Evolutionary conservation across 2,888 invertebrate species (phyloP).

Genomic region (Sesia apiformis): DNA sequence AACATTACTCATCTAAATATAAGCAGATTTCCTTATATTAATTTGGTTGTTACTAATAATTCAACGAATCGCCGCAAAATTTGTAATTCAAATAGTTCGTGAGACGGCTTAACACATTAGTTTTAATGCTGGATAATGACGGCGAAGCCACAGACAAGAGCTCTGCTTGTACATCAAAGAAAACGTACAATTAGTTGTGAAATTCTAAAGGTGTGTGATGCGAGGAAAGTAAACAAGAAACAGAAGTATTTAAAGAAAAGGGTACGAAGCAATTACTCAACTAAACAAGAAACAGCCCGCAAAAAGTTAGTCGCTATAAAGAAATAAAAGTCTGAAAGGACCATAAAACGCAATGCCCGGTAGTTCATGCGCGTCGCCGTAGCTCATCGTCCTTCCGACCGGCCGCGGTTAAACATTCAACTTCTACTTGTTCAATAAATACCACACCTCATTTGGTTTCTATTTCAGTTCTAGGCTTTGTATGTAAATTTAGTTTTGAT

Average conservation of each 20-base stretch:
- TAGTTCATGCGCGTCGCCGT: slow-evolving; percentile 20
- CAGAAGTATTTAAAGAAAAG: not conserved
- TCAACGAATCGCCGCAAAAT: too few species aligned
- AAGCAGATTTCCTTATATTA: too few species aligned
- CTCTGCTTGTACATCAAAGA: too few species aligned
- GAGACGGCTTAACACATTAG: too few species aligned
- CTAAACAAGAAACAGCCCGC: slow-evolving; percentile 5
- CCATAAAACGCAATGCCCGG: slow-evolving; percentile 30
- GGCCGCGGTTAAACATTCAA: slow-evolving; percentile 4
- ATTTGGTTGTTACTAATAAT: too few species aligned
- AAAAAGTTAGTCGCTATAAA: slow-evolving; percentile 6
- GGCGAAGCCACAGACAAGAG: too few species aligned
- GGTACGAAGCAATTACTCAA: slow-evolving; percentile 2
- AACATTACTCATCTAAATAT: too few species aligned
- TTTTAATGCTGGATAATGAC: too few species aligned
- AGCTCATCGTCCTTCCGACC: slow-evolving; percentile 27
- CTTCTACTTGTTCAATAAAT: slow-evolving; percentile 35
- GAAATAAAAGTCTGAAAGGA: slow-evolving; percentile 9
- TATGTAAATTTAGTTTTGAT: slow-evolving; percentile 36
- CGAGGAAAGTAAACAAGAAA: too few species aligned
- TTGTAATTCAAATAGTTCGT: too few species aligned
- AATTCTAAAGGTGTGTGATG: too few species aligned
- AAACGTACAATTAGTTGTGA: too few species aligned
- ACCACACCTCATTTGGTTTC: slow-evolving; percentile 26
- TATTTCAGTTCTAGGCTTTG: slow-evolving; percentile 33